Percentiles rank a stretch among this genome's conserved stretches.
Conservation (phyloP, 2,113 vertebrate species). For the Gobiocypris rarus region DNA sequence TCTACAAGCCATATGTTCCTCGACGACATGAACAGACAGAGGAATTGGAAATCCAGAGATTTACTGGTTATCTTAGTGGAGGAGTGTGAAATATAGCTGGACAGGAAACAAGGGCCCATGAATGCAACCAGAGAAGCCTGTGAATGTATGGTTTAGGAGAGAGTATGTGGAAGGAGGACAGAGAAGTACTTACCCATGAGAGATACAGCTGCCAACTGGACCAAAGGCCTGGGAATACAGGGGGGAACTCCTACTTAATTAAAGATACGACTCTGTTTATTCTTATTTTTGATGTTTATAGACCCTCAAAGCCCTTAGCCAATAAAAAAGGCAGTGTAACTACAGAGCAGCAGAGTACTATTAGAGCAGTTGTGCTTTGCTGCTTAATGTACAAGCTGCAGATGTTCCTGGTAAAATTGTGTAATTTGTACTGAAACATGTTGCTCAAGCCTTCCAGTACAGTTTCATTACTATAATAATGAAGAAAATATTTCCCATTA, state of each 20-base stretch:
- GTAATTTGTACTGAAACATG: not conserved
- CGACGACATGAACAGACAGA: not conserved
- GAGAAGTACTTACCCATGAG: conserved; percentile 43
- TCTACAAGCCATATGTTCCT: conserved; percentile 26
- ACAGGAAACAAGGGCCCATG: conserved; percentile 44
- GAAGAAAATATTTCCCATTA: not conserved
- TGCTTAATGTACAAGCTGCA: conserved; percentile 40
- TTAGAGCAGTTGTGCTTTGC: conserved; percentile 26
- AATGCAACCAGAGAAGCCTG: conserved; percentile 49
- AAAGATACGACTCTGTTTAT: conserved; percentile 34
- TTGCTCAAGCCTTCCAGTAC: not conserved
- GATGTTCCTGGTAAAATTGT: conserved; percentile 12
- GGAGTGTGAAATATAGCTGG: conserved; percentile 41
- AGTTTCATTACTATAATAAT: not conserved
- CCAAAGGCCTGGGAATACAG: conserved; percentile 49
- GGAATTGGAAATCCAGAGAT: conserved; percentile 1
- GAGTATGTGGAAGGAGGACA: conserved; percentile 31
- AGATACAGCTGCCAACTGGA: conserved; percentile 45
- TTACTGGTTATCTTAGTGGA: conserved; percentile 24
- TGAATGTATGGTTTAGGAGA: conserved; percentile 45
- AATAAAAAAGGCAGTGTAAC: conserved; percentile 29
- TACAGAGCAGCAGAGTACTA: conserved; percentile 15
- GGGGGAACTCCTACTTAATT: conserved; percentile 27
- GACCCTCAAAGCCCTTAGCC: conserved; percentile 24
- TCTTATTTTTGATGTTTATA: not conserved